Percentiles rank a stretch among this genome's conserved stretches.
Evolutionary conservation across 2,888 invertebrate species (phyloP).

Genomic region (Idaea straminata): DNA sequence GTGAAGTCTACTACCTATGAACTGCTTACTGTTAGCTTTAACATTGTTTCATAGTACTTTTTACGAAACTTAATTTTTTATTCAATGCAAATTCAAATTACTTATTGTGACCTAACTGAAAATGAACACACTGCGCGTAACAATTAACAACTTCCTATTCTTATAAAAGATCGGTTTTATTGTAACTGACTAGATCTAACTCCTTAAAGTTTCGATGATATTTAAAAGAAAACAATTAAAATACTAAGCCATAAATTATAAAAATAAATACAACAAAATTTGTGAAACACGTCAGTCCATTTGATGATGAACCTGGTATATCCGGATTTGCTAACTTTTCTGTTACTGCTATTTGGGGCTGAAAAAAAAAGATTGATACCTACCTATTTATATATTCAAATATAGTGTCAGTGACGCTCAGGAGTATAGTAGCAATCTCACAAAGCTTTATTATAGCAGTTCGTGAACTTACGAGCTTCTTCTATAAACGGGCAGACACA

Average conservation of each 20-base stretch:
- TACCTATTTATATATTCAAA: not conserved
- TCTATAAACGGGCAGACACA: not conserved
- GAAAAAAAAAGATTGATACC: constrained; percentile 14
- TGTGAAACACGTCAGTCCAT: constrained; percentile 3
- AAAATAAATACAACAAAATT: not conserved
- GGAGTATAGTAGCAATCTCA: not conserved
- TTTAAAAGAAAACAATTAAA: not conserved
- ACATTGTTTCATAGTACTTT: too few relatives aligned
- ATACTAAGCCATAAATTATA: not conserved
- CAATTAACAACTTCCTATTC: not conserved
- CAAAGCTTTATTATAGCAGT: not conserved
- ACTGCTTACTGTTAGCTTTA: too few relatives aligned
- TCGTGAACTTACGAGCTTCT: not conserved
- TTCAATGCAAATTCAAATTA: too few relatives aligned
- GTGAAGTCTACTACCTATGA: not conserved
- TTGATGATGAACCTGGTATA: constrained; percentile 15
- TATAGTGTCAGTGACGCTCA: not conserved
- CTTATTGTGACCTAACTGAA: not conserved
- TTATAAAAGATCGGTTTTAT: not conserved
- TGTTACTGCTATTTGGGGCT: constrained; percentile 30
- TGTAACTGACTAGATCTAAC: not conserved
- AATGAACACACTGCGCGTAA: not conserved
- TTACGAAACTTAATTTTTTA: too few relatives aligned
- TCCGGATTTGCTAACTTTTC: constrained; percentile 23
- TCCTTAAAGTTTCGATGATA: not conserved